A percentile compares a stretch with the other conserved stretches of the same genome.
phyloP scores from a whole-genome alignment of 2,888 invertebrate genomes.

The Masnerella sp. region DNA sequence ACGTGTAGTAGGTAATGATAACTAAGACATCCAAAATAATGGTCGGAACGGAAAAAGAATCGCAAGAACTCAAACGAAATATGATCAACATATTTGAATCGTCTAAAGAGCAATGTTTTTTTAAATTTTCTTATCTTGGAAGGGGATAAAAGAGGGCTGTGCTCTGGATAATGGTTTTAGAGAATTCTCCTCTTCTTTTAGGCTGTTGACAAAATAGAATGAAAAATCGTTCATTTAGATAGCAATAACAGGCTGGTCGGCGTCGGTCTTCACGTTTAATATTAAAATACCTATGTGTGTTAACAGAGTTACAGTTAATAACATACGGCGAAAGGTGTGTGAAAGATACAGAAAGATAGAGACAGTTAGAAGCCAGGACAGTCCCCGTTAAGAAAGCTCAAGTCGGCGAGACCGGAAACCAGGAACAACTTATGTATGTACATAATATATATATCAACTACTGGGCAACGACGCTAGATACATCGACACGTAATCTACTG shows the following conservation, averaged over 20 bases:
- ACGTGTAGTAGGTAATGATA: slow-evolving; percentile 32
- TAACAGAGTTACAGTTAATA: slow-evolving; percentile 35
- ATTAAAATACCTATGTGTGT: slow-evolving; percentile 46
- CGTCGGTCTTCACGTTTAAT: slow-evolving; percentile 47
- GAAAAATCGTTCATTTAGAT: slow-evolving; percentile 71
- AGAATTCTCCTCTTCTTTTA: slow-evolving; percentile 81
- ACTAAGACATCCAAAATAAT: slow-evolving; percentile 36
- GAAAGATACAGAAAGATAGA: slow-evolving; percentile 23
- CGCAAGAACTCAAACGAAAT: slow-evolving; percentile 51
- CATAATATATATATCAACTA: slow-evolving; percentile 35
- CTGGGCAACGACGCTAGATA: slow-evolving; percentile 51
- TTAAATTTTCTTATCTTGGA: slow-evolving; percentile 62
- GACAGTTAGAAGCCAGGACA: slow-evolving; percentile 40
- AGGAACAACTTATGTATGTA: slow-evolving; percentile 27
- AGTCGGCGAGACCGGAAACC: slow-evolving; percentile 31
- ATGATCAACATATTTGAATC: slow-evolving; percentile 57
- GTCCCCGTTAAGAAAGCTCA: slow-evolving; percentile 40
- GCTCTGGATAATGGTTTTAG: slow-evolving; percentile 76
- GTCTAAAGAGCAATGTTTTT: slow-evolving; percentile 62
- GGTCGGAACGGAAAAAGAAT: slow-evolving; percentile 25
- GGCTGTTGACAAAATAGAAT: slow-evolving; percentile 80
- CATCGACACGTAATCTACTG: slow-evolving; percentile 50
- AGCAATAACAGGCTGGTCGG: slow-evolving; percentile 43
- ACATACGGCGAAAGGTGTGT: slow-evolving; percentile 29
- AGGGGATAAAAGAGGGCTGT: slow-evolving; percentile 67